Conservation (phyloP, 2,797 vertebrate genomes). For the Onychomys leucogaster region DNA sequence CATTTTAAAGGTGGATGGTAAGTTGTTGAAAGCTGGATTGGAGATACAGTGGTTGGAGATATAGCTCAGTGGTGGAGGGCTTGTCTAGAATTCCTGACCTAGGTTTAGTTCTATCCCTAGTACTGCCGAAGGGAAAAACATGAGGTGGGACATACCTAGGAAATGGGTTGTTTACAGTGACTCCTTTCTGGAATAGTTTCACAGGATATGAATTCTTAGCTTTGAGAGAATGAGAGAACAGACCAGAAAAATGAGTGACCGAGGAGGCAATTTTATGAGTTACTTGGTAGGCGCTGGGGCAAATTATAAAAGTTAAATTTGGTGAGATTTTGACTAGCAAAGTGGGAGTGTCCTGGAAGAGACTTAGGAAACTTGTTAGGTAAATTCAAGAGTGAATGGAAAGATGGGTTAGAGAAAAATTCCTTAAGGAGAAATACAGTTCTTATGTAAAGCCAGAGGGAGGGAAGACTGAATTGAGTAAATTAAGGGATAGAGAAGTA, state of each 20-base stretch:
- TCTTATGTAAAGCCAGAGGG: background rate
- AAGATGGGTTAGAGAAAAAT: conserved; percentile 20
- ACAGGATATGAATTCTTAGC: conserved; percentile 33
- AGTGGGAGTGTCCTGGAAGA: conserved; percentile 36
- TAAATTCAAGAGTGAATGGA: conserved; percentile 35
- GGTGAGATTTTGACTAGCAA: conserved; percentile 59
- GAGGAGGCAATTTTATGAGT: conserved; percentile 35
- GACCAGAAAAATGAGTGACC: conserved; percentile 15
- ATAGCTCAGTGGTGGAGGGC: background rate
- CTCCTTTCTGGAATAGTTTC: background rate
- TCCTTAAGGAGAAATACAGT: conserved; percentile 22
- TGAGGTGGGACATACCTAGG: background rate
- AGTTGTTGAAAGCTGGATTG: background rate
- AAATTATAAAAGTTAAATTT: conserved; percentile 45
- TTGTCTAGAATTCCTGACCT: background rate
- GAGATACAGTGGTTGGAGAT: background rate
- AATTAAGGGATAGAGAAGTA: background rate
- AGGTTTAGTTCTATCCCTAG: background rate
- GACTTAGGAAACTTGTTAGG: conserved; percentile 42
- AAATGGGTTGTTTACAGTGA: conserved; percentile 42
- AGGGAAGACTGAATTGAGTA: background rate
- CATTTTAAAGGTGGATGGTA: conserved; percentile 42
- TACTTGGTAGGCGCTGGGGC: conserved; percentile 49
- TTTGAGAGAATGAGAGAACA: conserved; percentile 32
- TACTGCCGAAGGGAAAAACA: background rate